Evolutionary conservation across 1,140 invertebrate genomes (phyloP), one percentile per base, ranked within the genome.

Genomic region (Wasmannia auropunctata): DNA sequence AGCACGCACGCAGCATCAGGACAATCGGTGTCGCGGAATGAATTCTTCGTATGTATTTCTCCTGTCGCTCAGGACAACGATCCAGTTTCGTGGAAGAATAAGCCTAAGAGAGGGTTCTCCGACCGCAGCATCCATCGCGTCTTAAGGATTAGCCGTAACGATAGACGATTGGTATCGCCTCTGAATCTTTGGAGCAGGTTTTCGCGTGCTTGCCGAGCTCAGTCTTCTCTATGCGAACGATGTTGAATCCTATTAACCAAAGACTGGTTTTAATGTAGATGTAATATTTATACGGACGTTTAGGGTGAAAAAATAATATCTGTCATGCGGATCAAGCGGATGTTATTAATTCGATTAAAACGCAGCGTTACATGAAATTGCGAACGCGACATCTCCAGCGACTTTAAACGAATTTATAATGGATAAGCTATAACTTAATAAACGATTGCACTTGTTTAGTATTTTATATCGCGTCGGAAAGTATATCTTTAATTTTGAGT

Each of bases 81-180:
- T 89, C 76, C 87, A 89, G 88, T 89, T 89, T 89, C 76, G 87
- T 77, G 76, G 87, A 86, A 86, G 84, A 77, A 86, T 86, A 89
- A 89, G 80, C 77, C 54, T 83, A 76, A 88, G 65, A 77, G 62
- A 54, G 54, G 69, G 62, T 83, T 88, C 70, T 86, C 31, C 11
- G 28, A 49, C 25, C 40, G 49, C 72, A 54, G 40, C 40, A 19
- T 83, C 56, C 54, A 28, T 88, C 75, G 43, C 54, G 69, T 81
- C 70, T 60, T 54, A 69, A 87, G 76, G 86, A 74, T 65, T 80
- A 81, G 31, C 0, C n/a, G 56, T 34, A 60, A n/a, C 79, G 67
- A 74, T 81, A 40, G 60, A 75, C 72, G 72, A 85, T 88, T 46
- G 51, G 28, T 63, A 76, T 88, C 87, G 65, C 37, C 80, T 43